Conservation (phyloP, 2,888 invertebrate species). For the Leptopilina syphax region DNA sequence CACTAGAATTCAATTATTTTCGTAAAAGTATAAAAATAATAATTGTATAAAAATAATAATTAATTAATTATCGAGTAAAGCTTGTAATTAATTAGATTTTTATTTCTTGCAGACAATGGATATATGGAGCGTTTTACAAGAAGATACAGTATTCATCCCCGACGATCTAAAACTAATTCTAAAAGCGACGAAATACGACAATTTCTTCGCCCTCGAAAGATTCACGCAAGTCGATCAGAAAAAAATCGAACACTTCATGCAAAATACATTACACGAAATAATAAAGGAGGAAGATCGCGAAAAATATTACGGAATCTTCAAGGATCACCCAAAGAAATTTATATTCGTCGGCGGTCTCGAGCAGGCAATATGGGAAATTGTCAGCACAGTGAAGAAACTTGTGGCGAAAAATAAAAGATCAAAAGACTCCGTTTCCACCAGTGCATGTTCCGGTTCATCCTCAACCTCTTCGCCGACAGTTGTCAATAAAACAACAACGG, state of each 20-base stretch:
- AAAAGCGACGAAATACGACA: slow-evolving; percentile 20
- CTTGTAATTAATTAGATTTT: no score
- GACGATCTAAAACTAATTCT: slow-evolving; percentile 7
- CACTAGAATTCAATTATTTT: no score
- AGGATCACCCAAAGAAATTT: slow-evolving; percentile 4
- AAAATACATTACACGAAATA: background rate
- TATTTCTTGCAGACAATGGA: background rate
- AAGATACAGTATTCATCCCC: background rate
- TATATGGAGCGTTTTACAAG: background rate
- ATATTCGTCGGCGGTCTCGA: slow-evolving; percentile 13
- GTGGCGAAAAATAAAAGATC: background rate
- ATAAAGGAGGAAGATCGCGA: slow-evolving; percentile 2
- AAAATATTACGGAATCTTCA: slow-evolving; percentile 17
- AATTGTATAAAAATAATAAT: no score
- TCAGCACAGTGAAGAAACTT: background rate
- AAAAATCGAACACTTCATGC: slow-evolving; percentile 16
- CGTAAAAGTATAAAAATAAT: no score
- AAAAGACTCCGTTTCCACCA: slow-evolving; percentile 9
- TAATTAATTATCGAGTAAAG: no score
- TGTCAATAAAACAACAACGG: background rate
- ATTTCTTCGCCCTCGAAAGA: background rate
- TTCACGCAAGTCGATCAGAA: background rate
- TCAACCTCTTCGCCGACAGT: background rate
- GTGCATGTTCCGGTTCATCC: background rate
- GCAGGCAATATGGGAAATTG: background rate